Evolutionary conservation across 2,797 vertebrate species (phyloP), one percentile per base, ranked within the genome.

Genomic region (Tragelaphus oryx): DNA sequence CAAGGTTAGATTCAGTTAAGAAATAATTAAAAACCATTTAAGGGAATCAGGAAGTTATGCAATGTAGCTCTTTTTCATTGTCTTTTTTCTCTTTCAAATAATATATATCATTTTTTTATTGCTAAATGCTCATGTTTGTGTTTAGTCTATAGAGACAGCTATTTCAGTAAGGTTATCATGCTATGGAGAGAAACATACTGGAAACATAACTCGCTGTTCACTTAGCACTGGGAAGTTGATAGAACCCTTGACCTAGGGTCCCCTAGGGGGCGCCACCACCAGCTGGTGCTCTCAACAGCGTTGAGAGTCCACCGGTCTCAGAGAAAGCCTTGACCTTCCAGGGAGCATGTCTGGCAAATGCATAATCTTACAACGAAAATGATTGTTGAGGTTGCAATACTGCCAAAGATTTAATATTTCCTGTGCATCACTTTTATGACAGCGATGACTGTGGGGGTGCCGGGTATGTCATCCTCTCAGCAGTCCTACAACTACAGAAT

Each of bases 21-120:
- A 92, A 94, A 95, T 74, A 89, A 96, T 89, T 96, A 75, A 85
- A 90, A 89, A 50, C 55, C 54, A 1, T 93, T 92, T 93, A 90
- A 96, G 75, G 59, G 60, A 94, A 76, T 93, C 20, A 60, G 50
- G 54, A 94, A 88, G 84, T 57, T 93, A 87, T 41, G 50, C 76
- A 55, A 81, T 41, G 44, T n/a, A 68, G 33, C 44, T 94, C 24
- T 79, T 94, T 96, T 84, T 59, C 80, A 82, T 79, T 60, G 37
- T 44, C 30, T 85, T 89, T 52, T 68, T 37, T 68, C 9, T n/a
- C 30, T 94, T 86, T 94, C 46, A 37, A 91, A 81, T 89, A 7
- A 28, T 59, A 60, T 33, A 59, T 41, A 46, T 24, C 1, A 37
- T 52, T 50, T 55, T 22, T 54, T 24, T 13, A 78, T 28, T 85